Conservation (phyloP, 2,113 vertebrate genomes). For the Thomomys bottae region DNA sequence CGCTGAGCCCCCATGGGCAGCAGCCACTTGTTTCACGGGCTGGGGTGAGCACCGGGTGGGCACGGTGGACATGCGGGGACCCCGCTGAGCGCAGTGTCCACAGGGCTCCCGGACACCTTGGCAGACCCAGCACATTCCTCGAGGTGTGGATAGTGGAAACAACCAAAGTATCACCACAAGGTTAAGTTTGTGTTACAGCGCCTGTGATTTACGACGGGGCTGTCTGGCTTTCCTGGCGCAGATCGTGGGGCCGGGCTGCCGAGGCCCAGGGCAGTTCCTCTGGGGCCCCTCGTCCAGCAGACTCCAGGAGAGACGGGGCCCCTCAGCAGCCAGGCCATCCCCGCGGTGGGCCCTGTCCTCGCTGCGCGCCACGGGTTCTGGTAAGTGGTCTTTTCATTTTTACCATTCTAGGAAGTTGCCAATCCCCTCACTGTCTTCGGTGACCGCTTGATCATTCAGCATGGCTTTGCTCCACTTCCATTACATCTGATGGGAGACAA, state of each 20-base stretch:
- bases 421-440: too few relatives aligned
- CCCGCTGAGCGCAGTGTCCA: not conserved
- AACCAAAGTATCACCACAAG: constrained; percentile 37
- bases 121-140: not conserved
- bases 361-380: too few relatives aligned
- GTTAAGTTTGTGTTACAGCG: constrained; percentile 57
- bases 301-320: not conserved
- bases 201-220: not conserved
- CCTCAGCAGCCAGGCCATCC: not conserved
- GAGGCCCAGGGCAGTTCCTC: not conserved
- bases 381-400: too few relatives aligned
- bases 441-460: too few relatives aligned
- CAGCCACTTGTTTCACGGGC: too few relatives aligned
- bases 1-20: too few relatives aligned
- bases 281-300: not conserved
- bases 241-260: not conserved
- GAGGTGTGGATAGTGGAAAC: constrained; percentile 36
- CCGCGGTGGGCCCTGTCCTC: too few relatives aligned
- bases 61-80: too few relatives aligned
- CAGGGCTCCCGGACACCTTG: not conserved
- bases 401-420: too few relatives aligned
- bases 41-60: too few relatives aligned
- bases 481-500: too few relatives aligned
- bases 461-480: too few relatives aligned
- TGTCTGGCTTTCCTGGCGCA: not conserved